Percentiles rank a stretch among this genome's conserved stretches.
Conservation (phyloP, 1,140 invertebrate species). For the Drosophila sp. region DNA sequence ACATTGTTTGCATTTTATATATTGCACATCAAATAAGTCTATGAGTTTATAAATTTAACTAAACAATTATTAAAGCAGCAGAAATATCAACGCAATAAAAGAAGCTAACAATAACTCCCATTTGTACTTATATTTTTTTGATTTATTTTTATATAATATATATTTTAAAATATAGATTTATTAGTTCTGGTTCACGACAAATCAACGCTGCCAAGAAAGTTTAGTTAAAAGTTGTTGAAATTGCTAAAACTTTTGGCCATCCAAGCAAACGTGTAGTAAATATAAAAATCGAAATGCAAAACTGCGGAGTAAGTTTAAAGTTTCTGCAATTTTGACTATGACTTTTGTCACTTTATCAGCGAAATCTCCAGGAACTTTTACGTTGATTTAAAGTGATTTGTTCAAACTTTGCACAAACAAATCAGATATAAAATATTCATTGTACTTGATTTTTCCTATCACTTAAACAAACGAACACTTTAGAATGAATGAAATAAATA, state of each 20-base stretch:
- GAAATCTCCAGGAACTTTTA: neutral
- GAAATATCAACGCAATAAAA: no score
- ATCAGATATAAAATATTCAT: neutral
- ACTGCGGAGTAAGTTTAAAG: neutral
- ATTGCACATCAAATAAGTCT: no score
- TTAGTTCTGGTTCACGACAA: no score
- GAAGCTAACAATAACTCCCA: no score
- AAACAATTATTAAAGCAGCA: no score
- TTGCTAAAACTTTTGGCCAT: no score
- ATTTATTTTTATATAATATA: no score
- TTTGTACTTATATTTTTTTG: no score
- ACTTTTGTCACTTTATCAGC: neutral
- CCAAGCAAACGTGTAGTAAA: no score
- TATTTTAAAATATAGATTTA: no score
- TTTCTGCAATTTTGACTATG: neutral
- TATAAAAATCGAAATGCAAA: neutral
- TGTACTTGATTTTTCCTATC: neutral
- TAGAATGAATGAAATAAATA: neutral
- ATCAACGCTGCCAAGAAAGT: neutral
- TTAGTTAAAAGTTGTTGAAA: neutral
- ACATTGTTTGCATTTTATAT: no score
- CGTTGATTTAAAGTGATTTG: constrained; percentile 5
- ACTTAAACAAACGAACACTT: neutral
- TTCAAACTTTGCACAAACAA: neutral
- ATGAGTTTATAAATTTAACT: no score